Evolutionary conservation across 2,888 invertebrate genomes (phyloP), one percentile per base, ranked within the genome.

Genomic region (Cryptophagus acutangulus): DNA sequence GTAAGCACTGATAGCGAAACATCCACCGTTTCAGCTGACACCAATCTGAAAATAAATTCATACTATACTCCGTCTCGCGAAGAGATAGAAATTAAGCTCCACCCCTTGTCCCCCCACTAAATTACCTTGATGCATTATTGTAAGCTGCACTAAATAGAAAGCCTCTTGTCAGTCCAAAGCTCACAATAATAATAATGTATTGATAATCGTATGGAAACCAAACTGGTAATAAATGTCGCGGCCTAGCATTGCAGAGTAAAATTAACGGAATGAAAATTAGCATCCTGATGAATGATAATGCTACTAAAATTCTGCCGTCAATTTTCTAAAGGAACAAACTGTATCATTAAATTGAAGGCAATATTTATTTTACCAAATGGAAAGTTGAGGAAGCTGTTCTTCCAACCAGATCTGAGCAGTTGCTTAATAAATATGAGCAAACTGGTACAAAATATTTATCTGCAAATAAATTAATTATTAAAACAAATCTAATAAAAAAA

Each of bases 401-500:
- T n/a, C 37, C 37, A 2, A 29, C 2, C n/a, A 37, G 17, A 29
- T 37, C 37, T n/a, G 26, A 29, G 2, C 16, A 5, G 15, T 37
- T 37, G 12, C 29, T 37, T 3, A 37, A 8, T 2, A 37, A 29
- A 29, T 13, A 37, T 3, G 29, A 12, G 12, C 25, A 15, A 8
- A 37, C 37, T 8, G 37, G 37, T 3, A 37, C 37, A 10, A 37
- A 37, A 37, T 37, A 37, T n/a, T 17, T 8, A 16, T 37, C 36
- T 36, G 16, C 12, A 36, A 36, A 17, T 4, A 10, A 25, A 13
- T 36, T 8, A 12, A 9, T 10, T 5, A 5, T 28, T 28, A n/a
- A 9, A 20, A 20, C 9, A 9, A 20, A 20, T 6, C 10, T 10
- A n/a, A n/a, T 29, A 6, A 12, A 4, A 29, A 29, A 10, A 29